Evolutionary conservation across 2,888 invertebrate genomes (phyloP).

Genomic region (Trachelus tabidus): DNA sequence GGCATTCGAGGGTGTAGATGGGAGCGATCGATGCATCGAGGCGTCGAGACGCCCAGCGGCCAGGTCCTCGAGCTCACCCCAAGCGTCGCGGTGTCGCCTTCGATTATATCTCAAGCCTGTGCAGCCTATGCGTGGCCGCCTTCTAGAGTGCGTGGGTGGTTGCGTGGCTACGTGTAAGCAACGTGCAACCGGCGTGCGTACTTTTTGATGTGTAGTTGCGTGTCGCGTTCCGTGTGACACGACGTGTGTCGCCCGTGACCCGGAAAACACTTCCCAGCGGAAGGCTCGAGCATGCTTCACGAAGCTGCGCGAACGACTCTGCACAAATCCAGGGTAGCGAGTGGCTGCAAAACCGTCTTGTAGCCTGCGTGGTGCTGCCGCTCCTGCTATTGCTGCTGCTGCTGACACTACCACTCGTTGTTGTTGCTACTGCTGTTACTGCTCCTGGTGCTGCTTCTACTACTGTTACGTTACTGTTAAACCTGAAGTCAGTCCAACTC

Average conservation of each 20-base stretch:
- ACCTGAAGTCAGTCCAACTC: background rate
- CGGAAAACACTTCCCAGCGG: constrained; percentile 26
- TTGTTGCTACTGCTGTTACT: background rate
- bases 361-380: constrained; percentile 2
- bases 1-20: constrained; percentile 30
- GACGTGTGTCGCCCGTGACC: constrained; percentile 30
- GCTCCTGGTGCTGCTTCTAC: background rate
- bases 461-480: background rate
- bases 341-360: constrained; percentile 8
- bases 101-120: background rate
- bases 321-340: constrained; percentile 12
- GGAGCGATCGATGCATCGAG: constrained; percentile 57
- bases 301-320: constrained; percentile 25
- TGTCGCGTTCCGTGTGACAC: constrained; percentile 32
- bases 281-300: constrained; percentile 26
- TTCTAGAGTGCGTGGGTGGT: background rate
- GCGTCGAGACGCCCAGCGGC: constrained; percentile 51
- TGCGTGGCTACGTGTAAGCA: background rate
- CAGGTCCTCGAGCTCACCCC: constrained; percentile 53
- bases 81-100: constrained; percentile 20
- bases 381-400: background rate
- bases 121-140: constrained; percentile 16
- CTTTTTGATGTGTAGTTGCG: background rate
- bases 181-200: background rate
- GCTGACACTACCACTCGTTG: background rate